Base-by-base conservation (phyloP, 2,797 vertebrate species). In the Odontamblyopus rebecca region DNA sequence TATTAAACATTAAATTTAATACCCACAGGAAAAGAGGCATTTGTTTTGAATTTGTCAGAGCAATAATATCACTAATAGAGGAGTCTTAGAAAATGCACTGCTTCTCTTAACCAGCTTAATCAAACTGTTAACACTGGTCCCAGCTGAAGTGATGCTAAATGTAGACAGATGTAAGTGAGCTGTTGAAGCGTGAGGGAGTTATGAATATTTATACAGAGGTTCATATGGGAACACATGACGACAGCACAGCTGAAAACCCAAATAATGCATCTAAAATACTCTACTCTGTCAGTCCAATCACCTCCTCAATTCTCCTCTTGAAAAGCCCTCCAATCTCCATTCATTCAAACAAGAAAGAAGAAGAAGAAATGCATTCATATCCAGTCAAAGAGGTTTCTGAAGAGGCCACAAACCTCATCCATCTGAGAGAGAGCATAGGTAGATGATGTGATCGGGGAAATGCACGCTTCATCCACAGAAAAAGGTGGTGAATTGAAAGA, bases 121-220 rank as follows among this genome's bases (percentile, higher is more conserved):
- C 48, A 32, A 56, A 68, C 61, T 38, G 61, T 71, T 61, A 75
- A 75, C 68, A 44, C 65, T 68, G 71, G 59, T 85, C 71, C 69
- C 41, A 73, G 57, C 70, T 15, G 35, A 61, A 60, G 67, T 71
- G 70, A 83, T 83, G 76, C 78, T 64, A 80, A 76, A 79, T 75
- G 74, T 9, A 77, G 81, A 70, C 67, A 88, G 90, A 93, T 90
- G 82, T 86, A 92, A 91, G 88, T 83, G 75, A 83, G 80, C 80
- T 86, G 88, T 87, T 89, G 84, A 87, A 80, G 79, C 75, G 83
- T 77, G 82, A 72, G 74, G 74, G 80, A 83, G 68, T 74, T 85
- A 90, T 90, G 79, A 91, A 92, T 93, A 91, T 92, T 92, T 91
- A 92, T 90, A 86, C 67, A 83, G 77, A 82, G 29, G 69, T 75